phyloP scores from a whole-genome alignment of 1,140 invertebrate genomes.

The Pomacea maculata region DNA sequence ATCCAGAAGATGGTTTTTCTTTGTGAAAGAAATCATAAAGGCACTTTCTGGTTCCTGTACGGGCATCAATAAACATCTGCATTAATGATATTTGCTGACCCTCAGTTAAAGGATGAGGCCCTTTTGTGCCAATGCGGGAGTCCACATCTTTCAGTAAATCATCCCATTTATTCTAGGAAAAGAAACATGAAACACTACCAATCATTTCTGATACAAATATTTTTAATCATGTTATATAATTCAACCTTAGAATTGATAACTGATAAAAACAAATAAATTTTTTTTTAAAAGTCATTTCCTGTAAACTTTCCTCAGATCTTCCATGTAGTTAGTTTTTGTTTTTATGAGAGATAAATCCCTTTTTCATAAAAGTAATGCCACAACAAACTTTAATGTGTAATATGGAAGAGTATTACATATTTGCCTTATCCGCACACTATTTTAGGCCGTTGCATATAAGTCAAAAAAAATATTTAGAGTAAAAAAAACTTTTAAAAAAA shows the following conservation, averaged over 20 bases:
- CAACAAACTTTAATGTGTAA: too few species aligned
- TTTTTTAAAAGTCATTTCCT: too few species aligned
- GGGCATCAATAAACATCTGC: constrained; percentile 36
- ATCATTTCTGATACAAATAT: background rate
- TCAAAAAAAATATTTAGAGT: too few species aligned
- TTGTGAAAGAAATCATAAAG: constrained; percentile 31
- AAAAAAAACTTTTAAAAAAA: too few species aligned
- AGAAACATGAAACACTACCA: constrained; percentile 12
- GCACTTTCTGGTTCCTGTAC: constrained; percentile 29
- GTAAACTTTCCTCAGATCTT: too few species aligned
- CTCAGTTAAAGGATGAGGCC: constrained; percentile 10
- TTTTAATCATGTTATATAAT: background rate
- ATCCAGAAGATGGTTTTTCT: background rate
- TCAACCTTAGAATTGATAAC: background rate
- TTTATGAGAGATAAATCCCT: too few species aligned
- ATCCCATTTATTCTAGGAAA: constrained; percentile 50
- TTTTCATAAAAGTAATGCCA: too few species aligned
- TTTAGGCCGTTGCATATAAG: too few species aligned
- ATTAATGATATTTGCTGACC: constrained; percentile 37
- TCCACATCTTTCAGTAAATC: constrained; percentile 44
- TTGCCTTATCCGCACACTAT: too few species aligned
- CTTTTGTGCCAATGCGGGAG: constrained; percentile 28
- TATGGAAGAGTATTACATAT: too few species aligned
- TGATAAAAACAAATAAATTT: constrained; percentile 1
- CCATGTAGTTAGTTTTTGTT: too few species aligned